Evolutionary conservation across 2,797 vertebrate species (phyloP).

Genomic region (Squalus acanthias): DNA sequence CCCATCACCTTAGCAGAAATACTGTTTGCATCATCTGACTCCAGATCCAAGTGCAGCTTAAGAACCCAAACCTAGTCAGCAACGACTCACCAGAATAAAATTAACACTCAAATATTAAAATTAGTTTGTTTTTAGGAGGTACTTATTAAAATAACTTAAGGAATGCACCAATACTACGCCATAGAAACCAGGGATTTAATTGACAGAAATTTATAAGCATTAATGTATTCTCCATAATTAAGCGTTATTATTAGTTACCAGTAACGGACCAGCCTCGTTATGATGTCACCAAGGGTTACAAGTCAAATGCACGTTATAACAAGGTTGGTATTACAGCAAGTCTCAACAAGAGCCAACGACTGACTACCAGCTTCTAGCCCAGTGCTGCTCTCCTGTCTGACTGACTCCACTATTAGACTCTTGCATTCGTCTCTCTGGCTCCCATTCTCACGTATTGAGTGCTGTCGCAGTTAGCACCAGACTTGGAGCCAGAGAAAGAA

Average conservation of each 20-base stretch:
- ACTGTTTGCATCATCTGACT: no score
- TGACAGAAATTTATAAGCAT: background rate
- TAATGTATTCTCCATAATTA: background rate
- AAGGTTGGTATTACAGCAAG: background rate
- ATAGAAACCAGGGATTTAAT: background rate
- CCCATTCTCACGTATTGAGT: background rate
- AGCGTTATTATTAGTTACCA: background rate
- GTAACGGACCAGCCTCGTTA: background rate
- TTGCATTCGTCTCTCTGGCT: background rate
- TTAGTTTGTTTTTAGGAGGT: background rate
- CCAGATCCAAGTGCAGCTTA: no score
- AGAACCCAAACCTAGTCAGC: background rate
- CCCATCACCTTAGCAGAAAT: no score
- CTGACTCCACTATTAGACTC: background rate
- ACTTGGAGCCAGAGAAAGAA: background rate
- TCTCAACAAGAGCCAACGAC: background rate
- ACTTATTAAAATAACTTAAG: background rate
- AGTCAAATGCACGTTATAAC: background rate
- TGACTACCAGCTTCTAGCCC: background rate
- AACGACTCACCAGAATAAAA: background rate
- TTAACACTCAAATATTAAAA: background rate
- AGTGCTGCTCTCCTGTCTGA: background rate
- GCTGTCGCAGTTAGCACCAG: background rate
- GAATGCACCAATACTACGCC: background rate
- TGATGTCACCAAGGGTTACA: no score